Conservation (phyloP, 2,113 vertebrate genomes). For the Actenoides hombroni region DNA sequence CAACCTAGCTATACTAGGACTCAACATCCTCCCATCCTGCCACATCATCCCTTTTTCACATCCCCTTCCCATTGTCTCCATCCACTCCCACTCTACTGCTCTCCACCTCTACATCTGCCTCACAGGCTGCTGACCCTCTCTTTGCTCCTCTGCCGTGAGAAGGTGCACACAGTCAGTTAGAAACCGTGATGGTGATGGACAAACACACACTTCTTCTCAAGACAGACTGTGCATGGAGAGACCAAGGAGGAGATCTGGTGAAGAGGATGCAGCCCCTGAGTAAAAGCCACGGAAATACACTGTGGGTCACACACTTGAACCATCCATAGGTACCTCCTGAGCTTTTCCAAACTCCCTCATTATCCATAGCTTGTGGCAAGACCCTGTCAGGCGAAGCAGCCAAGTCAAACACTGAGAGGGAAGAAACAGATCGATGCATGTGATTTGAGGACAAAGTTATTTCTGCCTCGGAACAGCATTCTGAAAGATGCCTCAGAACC, state of each 20-base stretch:
- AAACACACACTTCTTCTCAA: neutral
- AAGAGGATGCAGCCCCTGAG: neutral
- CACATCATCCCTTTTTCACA: neutral
- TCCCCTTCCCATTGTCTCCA: neutral
- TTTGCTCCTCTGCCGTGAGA: neutral
- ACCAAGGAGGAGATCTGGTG: neutral
- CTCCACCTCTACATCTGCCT: neutral
- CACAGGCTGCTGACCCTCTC: neutral
- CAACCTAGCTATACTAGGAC: neutral
- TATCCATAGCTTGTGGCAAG: neutral
- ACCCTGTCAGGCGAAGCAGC: neutral
- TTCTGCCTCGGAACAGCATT: neutral
- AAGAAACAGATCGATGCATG: fast-evolving
- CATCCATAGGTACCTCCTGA: neutral
- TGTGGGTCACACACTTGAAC: neutral
- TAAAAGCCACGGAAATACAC: neutral
- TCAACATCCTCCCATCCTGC: neutral
- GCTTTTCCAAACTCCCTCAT: neutral
- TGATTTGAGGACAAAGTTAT: neutral
- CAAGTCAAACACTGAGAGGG: neutral
- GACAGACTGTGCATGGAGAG: neutral
- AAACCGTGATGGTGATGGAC: neutral
- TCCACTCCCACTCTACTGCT: neutral
- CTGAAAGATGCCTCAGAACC: neutral
- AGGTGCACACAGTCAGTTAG: neutral